phyloP scores from a whole-genome alignment of 2,797 vertebrate species.

The Gephyroberyx darwinii region DNA sequence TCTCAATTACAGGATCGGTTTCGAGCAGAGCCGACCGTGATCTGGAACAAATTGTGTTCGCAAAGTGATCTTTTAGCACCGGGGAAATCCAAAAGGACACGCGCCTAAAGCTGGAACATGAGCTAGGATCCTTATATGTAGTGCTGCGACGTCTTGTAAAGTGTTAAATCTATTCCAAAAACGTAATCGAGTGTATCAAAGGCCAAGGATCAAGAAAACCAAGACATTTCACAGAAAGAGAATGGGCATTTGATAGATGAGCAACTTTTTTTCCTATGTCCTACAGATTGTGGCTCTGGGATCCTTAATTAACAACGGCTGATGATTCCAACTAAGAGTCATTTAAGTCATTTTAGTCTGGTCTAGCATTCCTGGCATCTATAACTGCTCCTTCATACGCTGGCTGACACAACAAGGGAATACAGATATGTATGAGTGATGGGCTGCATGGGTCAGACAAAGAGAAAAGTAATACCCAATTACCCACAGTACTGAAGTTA shows the following conservation, averaged over 20 bases:
- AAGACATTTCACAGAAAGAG: background rate
- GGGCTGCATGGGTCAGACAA: no score
- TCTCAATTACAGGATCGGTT: slow-evolving; percentile 50
- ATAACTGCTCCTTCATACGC: slow-evolving; percentile 21
- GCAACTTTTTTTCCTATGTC: slow-evolving; percentile 14
- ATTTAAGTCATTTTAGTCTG: slow-evolving; percentile 28
- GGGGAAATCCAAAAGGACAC: slow-evolving; percentile 12
- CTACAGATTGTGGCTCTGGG: slow-evolving; percentile 24
- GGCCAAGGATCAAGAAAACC: background rate
- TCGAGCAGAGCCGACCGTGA: slow-evolving; percentile 3
- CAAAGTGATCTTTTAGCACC: slow-evolving; percentile 22
- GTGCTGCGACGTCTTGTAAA: background rate
- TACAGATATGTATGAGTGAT: background rate
- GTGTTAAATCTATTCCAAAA: background rate
- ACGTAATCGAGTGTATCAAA: slow-evolving; percentile 10
- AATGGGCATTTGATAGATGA: slow-evolving; percentile 3
- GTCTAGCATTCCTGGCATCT: slow-evolving; percentile 54
- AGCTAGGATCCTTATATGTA: background rate
- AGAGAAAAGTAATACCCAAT: no score
- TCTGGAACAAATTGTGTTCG: slow-evolving; percentile 50
- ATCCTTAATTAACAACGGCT: slow-evolving; percentile 23
- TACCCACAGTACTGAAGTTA: no score
- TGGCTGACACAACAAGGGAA: slow-evolving; percentile 2
- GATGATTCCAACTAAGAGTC: slow-evolving; percentile 38
- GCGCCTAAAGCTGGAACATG: background rate